phyloP scores from a whole-genome alignment of 1,140 invertebrate genomes.

The Spodoptera frugiperda region DNA sequence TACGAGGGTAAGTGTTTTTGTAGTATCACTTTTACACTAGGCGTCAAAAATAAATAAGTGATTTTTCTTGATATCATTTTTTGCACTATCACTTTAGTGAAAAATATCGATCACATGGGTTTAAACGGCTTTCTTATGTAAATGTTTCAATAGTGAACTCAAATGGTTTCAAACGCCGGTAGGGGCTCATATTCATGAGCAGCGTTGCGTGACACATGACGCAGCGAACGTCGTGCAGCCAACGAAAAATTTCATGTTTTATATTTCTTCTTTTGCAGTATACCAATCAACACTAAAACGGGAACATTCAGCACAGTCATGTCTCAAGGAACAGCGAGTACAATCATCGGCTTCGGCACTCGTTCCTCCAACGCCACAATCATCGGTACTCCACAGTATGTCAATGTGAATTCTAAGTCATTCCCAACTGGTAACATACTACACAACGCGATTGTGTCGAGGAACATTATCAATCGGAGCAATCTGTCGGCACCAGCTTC shows the following conservation, averaged over 20 bases:
- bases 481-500: conserved; percentile 64
- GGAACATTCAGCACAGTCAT: conserved; percentile 82
- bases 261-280: conserved; percentile 65
- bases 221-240: too few species aligned
- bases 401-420: conserved; percentile 82
- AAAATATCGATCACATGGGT: too few species aligned
- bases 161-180: too few species aligned
- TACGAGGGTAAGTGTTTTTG: conserved; percentile 70
- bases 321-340: conserved; percentile 80
- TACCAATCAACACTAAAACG: conserved; percentile 79
- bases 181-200: not conserved
- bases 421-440: conserved; percentile 85
- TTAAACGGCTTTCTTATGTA: too few species aligned
- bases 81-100: too few species aligned
- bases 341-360: conserved; percentile 81
- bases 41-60: not conserved
- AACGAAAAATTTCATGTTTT: not conserved
- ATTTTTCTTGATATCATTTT: not conserved
- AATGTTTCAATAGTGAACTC: too few species aligned
- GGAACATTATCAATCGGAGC: conserved; percentile 76
- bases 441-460: conserved; percentile 84
- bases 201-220: not conserved
- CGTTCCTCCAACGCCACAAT: conserved; percentile 75
- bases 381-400: conserved; percentile 78
- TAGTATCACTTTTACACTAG: not conserved